These are phyloP conservation scores for Agrotis exclamationis DNA, from an alignment of 2,888 invertebrate species.

Conservation along the genomic window DNA sequence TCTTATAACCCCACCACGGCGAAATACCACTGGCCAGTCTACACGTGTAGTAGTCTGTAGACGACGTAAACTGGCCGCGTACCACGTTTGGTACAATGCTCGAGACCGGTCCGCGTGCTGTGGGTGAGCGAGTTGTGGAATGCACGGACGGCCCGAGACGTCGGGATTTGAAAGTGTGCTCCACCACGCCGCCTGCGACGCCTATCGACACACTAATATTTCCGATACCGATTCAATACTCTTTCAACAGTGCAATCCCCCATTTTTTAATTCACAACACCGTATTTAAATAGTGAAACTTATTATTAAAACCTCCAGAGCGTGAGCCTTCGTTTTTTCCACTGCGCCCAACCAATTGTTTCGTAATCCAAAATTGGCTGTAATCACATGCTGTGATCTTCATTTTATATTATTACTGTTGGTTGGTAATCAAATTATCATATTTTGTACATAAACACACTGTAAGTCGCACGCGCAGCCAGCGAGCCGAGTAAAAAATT, in stretches of 20 bases:
- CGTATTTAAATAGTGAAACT: constrained; percentile 37
- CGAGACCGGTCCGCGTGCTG: constrained; percentile 88
- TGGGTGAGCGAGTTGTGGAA: constrained; percentile 91
- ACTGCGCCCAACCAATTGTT: constrained; percentile 74
- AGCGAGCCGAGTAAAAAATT: constrained; percentile 61
- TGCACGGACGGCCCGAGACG: constrained; percentile 86
- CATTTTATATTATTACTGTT: constrained; percentile 74
- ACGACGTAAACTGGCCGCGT: constrained; percentile 80
- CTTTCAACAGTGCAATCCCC: constrained; percentile 62
- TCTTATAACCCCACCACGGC: constrained; percentile 79
- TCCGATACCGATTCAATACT: constrained; percentile 65
- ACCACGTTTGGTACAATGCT: constrained; percentile 86
- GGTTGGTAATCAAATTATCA: constrained; percentile 80
- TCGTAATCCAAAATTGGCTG: constrained; percentile 79
- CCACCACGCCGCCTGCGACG: constrained; percentile 64
- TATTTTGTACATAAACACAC: constrained; percentile 76
- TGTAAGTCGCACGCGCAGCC: constrained; percentile 64
- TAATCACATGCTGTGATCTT: constrained; percentile 78
- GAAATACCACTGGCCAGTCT: constrained; percentile 71
- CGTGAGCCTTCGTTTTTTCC: constrained; percentile 71
- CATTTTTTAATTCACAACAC: constrained; percentile 48
- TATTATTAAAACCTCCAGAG: constrained; percentile 60
- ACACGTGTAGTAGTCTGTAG: constrained; percentile 71
- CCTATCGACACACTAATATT: constrained; percentile 78
- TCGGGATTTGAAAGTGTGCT: constrained; percentile 88